Base-by-base conservation (phyloP, 2,888 invertebrate species). In the Hermodice carunculata region DNA sequence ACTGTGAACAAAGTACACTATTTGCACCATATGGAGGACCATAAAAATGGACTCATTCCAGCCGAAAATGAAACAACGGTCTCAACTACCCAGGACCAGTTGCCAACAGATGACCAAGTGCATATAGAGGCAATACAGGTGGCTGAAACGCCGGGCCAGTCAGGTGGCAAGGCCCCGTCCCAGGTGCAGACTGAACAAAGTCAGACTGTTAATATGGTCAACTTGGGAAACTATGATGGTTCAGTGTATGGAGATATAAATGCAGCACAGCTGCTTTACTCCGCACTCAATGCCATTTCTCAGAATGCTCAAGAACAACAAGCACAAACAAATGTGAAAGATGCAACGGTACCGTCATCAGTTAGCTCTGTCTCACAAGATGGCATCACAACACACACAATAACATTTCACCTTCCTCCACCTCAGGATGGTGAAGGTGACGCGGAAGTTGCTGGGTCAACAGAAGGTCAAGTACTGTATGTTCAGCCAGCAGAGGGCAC, bases 1-100 rank as follows among this genome's bases (percentile, higher is more conserved):
- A 89, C 91, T 0, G 88, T 92, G 49, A 92, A 88, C 81, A 90
- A 90, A 81, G 89, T 90, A 19, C 90, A 90, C 78, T 91, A 89
- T 73, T 82, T 86, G 19, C 87, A 88, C 53, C 91, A 91, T 76
- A 73, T 89, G 34, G 85, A 87, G 57, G 88, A 89, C 73, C 90
- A 91, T 74, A 87, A 88, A 75, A 87, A 88, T 68, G 89, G 89
- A 29, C 73, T 82, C 37, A 72, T 83, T 17, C 29, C 19, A 2
- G 22, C 44, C 17, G 40, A 37, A n/a, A 37, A 37, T 8, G 69
- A 76, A 59, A n/a, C n/a, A n/a, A n/a, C n/a, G n/a, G n/a, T n/a
- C n/a, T n/a, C 62, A 67, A 17, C 57, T 74, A 42, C n/a, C n/a
- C n/a, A n/a, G n/a, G n/a, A n/a, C n/a, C n/a, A n/a, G n/a, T n/a